Evolutionary conservation across 2,888 invertebrate species (phyloP), one percentile per base, ranked within the genome.

Genomic region (Platynereis dumerilii): DNA sequence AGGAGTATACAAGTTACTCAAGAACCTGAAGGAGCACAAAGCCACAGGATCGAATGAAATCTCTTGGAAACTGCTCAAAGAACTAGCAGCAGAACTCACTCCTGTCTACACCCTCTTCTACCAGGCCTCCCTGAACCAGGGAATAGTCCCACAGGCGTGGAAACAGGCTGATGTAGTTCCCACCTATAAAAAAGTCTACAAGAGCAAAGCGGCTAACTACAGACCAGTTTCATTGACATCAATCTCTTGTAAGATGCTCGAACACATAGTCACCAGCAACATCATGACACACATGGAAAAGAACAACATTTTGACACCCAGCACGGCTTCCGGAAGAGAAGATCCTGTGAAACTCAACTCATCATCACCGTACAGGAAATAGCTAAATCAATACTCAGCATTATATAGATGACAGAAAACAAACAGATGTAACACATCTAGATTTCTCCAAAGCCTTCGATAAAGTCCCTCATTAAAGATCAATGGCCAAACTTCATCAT

Each of bases 261-360:
- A 75, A 56, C 68, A 72, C 53, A 66, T 70, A 17, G 29, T 71
- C 10, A 20, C 48, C 39, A 69, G 69, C 62, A 48, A 65, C 34
- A 29, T 72, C 28, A 68, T 69, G 67, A 48, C 42, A 2, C 60
- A 58, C 45, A 22, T 66, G 3, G 67, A 67, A 7, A n/a, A 59
- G 1, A 39, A 68, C 58, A 59, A 69, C 44, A 66, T 72, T n/a
- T 61, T 73, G 5, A 69, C 22, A 7, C 45, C 0, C 72, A 74
- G 54, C 67, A 69, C 58, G 70, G 72, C 5, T 75, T 72, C 55
- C 28, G 71, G 12, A 68, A 58, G 28, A 66, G 58, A 26, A 29
- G 62, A 2, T 72, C 73, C 2, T 69, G 70, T 56, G 69, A 70
- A 20, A 68, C 65, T 12, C 68, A 75, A 56, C 68, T 75, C 10